Conservation (phyloP, 2,797 vertebrate genomes). For the Melanotaenia nigrans region DNA sequence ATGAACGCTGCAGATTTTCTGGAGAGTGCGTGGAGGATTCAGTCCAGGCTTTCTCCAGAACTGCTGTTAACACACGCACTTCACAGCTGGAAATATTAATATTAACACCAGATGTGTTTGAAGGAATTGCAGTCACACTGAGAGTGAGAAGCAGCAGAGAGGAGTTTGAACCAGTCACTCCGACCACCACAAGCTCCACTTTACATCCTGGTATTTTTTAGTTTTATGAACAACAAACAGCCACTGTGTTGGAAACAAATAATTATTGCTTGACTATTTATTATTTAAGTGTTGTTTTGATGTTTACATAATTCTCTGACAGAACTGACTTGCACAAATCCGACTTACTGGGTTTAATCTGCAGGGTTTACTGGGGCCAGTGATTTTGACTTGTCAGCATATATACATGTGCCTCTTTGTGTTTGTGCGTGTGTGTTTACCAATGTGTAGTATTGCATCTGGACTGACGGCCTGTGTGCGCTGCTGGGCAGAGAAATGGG, state of each 20-base stretch:
- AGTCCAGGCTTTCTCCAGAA: constrained; percentile 2
- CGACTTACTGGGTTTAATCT: neutral
- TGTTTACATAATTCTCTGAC: neutral
- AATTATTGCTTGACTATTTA: neutral
- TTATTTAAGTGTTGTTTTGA: neutral
- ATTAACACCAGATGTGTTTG: neutral
- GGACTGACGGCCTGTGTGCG: constrained; percentile 95
- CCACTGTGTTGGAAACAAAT: neutral
- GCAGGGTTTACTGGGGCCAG: neutral
- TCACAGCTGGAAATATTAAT: neutral
- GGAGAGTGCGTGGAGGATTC: neutral
- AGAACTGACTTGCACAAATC: neutral
- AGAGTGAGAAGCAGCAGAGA: neutral
- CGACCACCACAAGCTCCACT: neutral
- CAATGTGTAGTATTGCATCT: constrained; percentile 92
- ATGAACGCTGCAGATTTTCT: neutral
- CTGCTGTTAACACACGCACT: constrained; percentile 2
- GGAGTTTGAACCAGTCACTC: neutral
- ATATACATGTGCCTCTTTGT: neutral
- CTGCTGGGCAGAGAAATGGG: constrained; percentile 97
- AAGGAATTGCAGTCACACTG: neutral
- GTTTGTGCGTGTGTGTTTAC: constrained; percentile 29
- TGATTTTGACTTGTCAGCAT: neutral
- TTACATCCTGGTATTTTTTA: neutral
- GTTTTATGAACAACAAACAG: neutral